phyloP scores from a whole-genome alignment of 2,888 invertebrate species.

The Lymantria dispar region DNA sequence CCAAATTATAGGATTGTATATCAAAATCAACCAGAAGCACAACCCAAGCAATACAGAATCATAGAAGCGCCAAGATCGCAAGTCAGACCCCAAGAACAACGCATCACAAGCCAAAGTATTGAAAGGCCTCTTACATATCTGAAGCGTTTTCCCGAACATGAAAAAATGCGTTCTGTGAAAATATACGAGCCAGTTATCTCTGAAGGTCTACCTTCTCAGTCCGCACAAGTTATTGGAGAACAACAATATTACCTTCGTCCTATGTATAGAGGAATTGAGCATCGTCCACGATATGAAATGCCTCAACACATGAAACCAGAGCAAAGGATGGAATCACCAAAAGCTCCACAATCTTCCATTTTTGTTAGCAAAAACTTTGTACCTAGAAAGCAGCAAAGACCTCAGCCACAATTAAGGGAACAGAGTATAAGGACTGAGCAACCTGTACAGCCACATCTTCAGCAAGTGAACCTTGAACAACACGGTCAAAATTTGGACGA shows the following conservation, averaged over 20 bases:
- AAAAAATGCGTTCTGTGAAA: constrained; percentile 63
- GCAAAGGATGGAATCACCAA: constrained; percentile 52
- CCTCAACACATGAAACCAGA: constrained; percentile 47
- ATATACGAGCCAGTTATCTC: constrained; percentile 55
- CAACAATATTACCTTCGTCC: constrained; percentile 71
- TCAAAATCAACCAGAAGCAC: constrained; percentile 65
- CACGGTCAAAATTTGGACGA: constrained; percentile 62
- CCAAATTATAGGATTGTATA: constrained; percentile 57
- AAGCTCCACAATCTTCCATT: constrained; percentile 69
- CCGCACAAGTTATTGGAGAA: constrained; percentile 53
- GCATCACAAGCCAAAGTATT: constrained; percentile 48
- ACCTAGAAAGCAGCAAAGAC: constrained; percentile 54
- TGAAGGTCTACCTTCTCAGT: constrained; percentile 52
- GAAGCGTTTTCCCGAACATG: constrained; percentile 66
- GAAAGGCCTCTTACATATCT: constrained; percentile 71
- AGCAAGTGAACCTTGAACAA: constrained; percentile 51
- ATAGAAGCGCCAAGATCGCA: constrained; percentile 60
- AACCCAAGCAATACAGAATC: constrained; percentile 69
- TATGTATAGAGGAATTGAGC: constrained; percentile 62
- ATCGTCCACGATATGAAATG: constrained; percentile 57
- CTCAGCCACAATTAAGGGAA: constrained; percentile 46
- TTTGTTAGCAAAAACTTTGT: constrained; percentile 68
- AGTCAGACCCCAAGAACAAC: constrained; percentile 57
- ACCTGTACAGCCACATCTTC: constrained; percentile 23
- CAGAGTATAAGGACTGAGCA: constrained; percentile 42